These are phyloP conservation scores for Entomyzon cyanotis DNA, from an alignment of 2,113 vertebrate genomes.

Conservation along the genomic window DNA sequence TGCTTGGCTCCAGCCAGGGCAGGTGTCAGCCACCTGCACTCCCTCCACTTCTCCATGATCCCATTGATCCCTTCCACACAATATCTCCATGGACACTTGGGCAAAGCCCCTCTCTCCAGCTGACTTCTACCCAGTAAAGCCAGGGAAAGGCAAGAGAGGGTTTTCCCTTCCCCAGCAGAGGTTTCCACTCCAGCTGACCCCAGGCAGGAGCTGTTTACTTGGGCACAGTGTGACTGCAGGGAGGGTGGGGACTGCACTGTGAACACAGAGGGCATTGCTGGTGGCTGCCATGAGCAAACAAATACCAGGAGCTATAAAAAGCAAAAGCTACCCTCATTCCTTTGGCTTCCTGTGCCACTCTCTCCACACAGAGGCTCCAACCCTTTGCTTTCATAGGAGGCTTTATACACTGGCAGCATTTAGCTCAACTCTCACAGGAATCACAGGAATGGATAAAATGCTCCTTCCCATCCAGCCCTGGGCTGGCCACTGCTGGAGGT, in stretches of 20 bases:
- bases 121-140: neutral
- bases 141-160: neutral
- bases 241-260: neutral
- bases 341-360: neutral
- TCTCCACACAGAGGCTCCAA: neutral
- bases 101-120: neutral
- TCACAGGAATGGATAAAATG: neutral
- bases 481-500: fast-evolving
- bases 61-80: neutral
- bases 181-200: neutral
- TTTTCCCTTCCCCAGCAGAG: neutral
- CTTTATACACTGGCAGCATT: neutral
- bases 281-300: neutral
- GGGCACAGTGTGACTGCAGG: neutral
- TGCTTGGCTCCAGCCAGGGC: neutral
- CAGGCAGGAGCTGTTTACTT: neutral
- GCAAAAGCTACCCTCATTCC: slow-evolving; percentile 3
- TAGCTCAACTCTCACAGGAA: neutral
- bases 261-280: neutral
- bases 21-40: neutral
- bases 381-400: neutral
- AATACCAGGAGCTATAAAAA: slow-evolving; percentile 17
- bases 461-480: neutral
- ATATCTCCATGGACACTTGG: neutral
- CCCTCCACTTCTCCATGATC: neutral